Evolutionary conservation across 2,888 invertebrate genomes (phyloP).

Genomic region (Mythimna loreyi): DNA sequence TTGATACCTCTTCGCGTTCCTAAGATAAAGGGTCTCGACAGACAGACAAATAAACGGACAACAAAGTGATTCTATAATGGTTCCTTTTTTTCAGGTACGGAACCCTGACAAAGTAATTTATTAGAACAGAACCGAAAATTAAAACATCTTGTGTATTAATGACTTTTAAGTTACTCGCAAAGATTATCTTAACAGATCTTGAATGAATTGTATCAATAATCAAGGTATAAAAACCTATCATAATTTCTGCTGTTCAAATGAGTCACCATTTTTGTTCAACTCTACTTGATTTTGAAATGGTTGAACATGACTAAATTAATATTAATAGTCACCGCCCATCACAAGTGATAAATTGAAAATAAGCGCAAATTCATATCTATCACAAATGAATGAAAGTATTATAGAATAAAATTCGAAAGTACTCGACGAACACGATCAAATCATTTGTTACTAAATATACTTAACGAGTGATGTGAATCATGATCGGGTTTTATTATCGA

Average conservation of each 20-base stretch:
- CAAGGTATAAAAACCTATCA: neutral
- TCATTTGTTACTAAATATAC: conserved; percentile 88
- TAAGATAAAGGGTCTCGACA: no score
- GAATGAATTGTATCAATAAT: neutral
- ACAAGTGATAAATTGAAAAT: conserved; percentile 53
- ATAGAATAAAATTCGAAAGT: conserved; percentile 62
- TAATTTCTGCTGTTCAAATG: neutral
- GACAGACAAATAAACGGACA: no score
- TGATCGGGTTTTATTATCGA: conserved; percentile 87
- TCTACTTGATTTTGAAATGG: neutral
- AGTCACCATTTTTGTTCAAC: neutral
- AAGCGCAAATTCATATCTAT: conserved; percentile 51
- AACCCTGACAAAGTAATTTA: no score
- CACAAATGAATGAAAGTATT: conserved; percentile 68
- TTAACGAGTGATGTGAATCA: conserved; percentile 89
- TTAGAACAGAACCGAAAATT: neutral
- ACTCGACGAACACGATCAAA: conserved; percentile 73
- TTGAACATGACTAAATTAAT: conserved; percentile 32
- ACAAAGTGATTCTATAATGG: no score
- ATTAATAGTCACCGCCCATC: conserved; percentile 50
- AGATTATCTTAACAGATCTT: neutral
- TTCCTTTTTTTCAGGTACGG: no score
- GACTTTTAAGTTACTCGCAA: neutral
- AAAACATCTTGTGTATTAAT: neutral
- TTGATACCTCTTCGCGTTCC: no score